Evolutionary conservation across 2,888 invertebrate species (phyloP).

Genomic region (Cremastinae sp.): DNA sequence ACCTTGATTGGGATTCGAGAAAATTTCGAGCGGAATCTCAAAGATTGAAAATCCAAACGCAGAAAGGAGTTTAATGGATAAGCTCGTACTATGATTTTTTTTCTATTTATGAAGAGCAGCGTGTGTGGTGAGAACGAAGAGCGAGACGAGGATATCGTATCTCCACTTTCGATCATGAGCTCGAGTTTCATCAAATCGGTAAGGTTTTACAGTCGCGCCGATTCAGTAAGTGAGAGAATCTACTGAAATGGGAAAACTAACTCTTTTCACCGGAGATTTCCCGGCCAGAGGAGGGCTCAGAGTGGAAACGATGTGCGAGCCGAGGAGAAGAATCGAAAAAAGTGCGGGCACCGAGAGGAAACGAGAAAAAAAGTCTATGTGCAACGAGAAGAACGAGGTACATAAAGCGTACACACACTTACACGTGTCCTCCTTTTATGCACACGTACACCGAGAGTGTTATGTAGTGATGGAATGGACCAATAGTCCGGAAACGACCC

Average conservation of each 20-base stretch:
- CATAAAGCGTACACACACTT: background rate
- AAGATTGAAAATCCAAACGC: too few species aligned
- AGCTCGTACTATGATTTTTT: background rate
- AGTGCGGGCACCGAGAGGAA: constrained; percentile 27
- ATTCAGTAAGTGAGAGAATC: constrained; percentile 40
- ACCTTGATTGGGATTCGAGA: too few species aligned
- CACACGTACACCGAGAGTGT: constrained; percentile 17
- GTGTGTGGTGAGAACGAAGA: constrained; percentile 9
- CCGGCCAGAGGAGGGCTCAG: constrained; percentile 26
- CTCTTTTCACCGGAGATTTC: constrained; percentile 35
- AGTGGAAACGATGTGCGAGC: constrained; percentile 30
- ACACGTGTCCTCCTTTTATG: too few species aligned
- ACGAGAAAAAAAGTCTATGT: constrained; percentile 10
- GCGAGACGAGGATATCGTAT: constrained; percentile 3
- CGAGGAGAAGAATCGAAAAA: constrained; percentile 20
- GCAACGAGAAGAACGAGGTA: constrained; percentile 31
- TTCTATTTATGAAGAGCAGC: background rate
- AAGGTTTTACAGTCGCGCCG: constrained; percentile 14
- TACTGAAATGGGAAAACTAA: constrained; percentile 29
- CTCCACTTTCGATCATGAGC: background rate
- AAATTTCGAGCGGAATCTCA: background rate
- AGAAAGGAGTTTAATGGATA: background rate
- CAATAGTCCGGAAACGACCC: constrained; percentile 70
- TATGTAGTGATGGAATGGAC: constrained; percentile 48
- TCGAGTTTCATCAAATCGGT: constrained; percentile 19